Conservation (phyloP, 1,140 invertebrate species). For the Onthophagus taurus region DNA sequence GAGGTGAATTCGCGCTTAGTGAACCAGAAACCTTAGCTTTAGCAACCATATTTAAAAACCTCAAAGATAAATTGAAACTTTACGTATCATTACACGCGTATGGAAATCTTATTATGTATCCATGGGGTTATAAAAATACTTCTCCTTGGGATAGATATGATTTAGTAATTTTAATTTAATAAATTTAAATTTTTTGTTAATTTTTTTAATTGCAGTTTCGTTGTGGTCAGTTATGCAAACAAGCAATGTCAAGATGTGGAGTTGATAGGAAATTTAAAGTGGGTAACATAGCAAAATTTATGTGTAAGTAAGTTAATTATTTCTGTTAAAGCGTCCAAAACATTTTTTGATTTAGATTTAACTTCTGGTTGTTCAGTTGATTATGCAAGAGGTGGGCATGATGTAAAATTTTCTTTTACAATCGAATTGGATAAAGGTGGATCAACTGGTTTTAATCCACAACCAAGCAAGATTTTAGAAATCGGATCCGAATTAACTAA, state of each 20-base stretch:
- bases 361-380: conserved; percentile 17
- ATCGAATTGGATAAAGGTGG: conserved; percentile 17
- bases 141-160: conserved; percentile 10
- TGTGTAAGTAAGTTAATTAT: conserved; percentile 12
- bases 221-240: conserved; percentile 4
- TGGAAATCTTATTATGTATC: conserved; percentile 48
- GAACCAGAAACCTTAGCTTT: conserved; percentile 62
- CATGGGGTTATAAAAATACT: conserved; percentile 45
- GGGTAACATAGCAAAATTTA: conserved; percentile 9
- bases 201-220: background rate
- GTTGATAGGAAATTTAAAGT: conserved; percentile 13
- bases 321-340: background rate
- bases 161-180: conserved; percentile 11
- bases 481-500: conserved; percentile 14
- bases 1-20: conserved; percentile 37
- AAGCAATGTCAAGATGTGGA: conserved; percentile 13
- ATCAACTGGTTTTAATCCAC: conserved; percentile 13
- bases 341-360: conserved; percentile 10
- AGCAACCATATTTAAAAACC: conserved; percentile 44
- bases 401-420: conserved; percentile 18
- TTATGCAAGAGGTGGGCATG: conserved; percentile 16
- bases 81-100: conserved; percentile 65
- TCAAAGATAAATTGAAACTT: conserved; percentile 45
- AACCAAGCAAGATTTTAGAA: conserved; percentile 6
- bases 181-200: background rate